phyloP scores from a whole-genome alignment of 92 coral and sea anemone species.

The Zoanthus sansibaricus region DNA sequence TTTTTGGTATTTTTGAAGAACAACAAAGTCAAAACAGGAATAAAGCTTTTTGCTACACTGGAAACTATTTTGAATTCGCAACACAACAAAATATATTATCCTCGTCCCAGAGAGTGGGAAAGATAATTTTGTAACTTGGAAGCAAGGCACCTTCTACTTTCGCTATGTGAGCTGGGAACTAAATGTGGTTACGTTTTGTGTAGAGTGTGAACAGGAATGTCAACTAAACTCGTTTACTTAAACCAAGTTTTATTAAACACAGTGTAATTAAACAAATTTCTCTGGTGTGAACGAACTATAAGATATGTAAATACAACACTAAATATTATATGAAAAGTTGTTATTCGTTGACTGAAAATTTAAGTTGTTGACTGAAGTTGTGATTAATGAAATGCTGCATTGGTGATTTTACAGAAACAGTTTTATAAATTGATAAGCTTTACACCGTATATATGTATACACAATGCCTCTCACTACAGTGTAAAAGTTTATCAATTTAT shows the following conservation, averaged over 20 bases:
- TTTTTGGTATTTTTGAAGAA: conserved; percentile 33
- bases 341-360: too few relatives aligned
- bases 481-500: too few relatives aligned
- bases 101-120: conserved; percentile 12
- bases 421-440: too few relatives aligned
- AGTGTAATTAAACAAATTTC: background rate
- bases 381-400: too few relatives aligned
- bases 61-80: conserved; percentile 35
- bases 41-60: background rate
- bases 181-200: background rate
- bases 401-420: too few relatives aligned
- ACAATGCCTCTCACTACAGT: too few relatives aligned
- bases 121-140: conserved; percentile 2
- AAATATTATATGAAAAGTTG: background rate
- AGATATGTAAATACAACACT: too few relatives aligned
- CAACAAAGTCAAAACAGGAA: conserved; percentile 20
- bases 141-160: background rate
- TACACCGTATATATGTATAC: too few relatives aligned
- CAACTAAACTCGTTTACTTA: conserved; percentile 11
- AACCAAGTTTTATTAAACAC: conserved; percentile 12
- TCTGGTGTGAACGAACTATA: background rate
- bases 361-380: too few relatives aligned
- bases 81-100: background rate
- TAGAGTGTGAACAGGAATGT: conserved; percentile 12
- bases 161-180: background rate